phyloP scores from a whole-genome alignment of 1,140 invertebrate genomes.

The Thalassaphorura encarpata region DNA sequence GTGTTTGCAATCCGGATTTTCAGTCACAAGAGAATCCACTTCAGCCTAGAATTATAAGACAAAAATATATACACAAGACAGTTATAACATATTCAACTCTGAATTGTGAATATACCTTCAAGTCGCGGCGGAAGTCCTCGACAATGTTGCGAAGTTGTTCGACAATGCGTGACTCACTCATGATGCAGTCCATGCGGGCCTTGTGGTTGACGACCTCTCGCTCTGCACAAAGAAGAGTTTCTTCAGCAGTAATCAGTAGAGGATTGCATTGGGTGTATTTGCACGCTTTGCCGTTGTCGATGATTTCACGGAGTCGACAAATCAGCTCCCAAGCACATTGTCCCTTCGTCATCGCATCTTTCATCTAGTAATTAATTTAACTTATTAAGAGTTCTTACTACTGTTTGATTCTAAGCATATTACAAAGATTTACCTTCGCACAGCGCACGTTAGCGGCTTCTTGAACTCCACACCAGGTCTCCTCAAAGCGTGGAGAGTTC shows the following conservation, averaged over 20 bases:
- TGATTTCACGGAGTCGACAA: constrained; percentile 28
- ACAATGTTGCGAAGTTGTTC: constrained; percentile 29
- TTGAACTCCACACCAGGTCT: constrained; percentile 30
- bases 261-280: constrained; percentile 31
- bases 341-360: constrained; percentile 25
- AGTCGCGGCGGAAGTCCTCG: constrained; percentile 30
- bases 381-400: background rate
- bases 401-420: background rate
- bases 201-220: constrained; percentile 26
- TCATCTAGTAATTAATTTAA: constrained; percentile 14
- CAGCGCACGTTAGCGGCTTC: constrained; percentile 22
- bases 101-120: constrained; percentile 22
- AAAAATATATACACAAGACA: background rate
- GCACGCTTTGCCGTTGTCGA: constrained; percentile 29
- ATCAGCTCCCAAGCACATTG: constrained; percentile 30
- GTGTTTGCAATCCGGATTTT: constrained; percentile 9
- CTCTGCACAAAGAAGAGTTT: constrained; percentile 28
- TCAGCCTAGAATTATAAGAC: constrained; percentile 22
- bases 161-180: constrained; percentile 26
- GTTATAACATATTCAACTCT: background rate
- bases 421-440: constrained; percentile 12
- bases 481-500: constrained; percentile 30
- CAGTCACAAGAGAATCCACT: constrained; percentile 24
- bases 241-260: constrained; percentile 29
- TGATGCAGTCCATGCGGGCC: constrained; percentile 28